phyloP scores from a whole-genome alignment of 1,140 invertebrate genomes.

The Solenopsis invicta region DNA sequence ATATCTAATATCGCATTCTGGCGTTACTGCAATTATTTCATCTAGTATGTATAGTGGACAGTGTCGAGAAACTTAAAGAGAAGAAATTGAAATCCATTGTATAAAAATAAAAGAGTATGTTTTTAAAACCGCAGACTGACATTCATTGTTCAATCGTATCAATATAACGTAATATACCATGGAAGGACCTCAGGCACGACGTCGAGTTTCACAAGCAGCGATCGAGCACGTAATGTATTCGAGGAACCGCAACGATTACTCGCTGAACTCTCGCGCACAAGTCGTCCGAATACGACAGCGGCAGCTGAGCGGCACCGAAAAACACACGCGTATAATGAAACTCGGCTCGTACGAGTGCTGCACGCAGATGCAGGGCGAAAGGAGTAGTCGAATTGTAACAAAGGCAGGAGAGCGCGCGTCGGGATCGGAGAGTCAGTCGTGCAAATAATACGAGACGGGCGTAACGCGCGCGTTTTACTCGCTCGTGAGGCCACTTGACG shows the following conservation, averaged over 20 bases:
- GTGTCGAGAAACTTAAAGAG: background rate
- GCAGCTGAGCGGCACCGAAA: slow-evolving; percentile 48
- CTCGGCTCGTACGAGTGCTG: slow-evolving; percentile 25
- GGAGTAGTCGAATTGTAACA: slow-evolving; percentile 64
- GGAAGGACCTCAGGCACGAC: background rate
- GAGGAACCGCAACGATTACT: slow-evolving; percentile 33
- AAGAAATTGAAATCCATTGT: background rate
- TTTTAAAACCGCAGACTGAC: background rate
- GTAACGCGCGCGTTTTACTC: slow-evolving; percentile 7
- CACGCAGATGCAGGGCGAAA: slow-evolving; percentile 57
- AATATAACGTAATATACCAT: background rate
- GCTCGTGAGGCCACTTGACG: background rate
- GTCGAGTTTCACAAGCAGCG: slow-evolving; percentile 6
- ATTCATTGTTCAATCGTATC: background rate
- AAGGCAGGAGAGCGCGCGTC: slow-evolving; percentile 16
- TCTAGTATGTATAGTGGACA: background rate
- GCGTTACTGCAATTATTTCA: background rate
- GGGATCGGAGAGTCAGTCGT: slow-evolving; percentile 4
- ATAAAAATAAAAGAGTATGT: background rate
- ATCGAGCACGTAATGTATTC: slow-evolving; percentile 25
- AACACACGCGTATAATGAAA: slow-evolving; percentile 51
- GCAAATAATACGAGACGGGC: slow-evolving; percentile 13
- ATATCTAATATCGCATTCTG: background rate
- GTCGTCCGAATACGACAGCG: slow-evolving; percentile 7
- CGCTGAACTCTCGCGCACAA: slow-evolving; percentile 23